Evolutionary conservation across 1,140 invertebrate species (phyloP).

Genomic region (Drosophila fuyamai): DNA sequence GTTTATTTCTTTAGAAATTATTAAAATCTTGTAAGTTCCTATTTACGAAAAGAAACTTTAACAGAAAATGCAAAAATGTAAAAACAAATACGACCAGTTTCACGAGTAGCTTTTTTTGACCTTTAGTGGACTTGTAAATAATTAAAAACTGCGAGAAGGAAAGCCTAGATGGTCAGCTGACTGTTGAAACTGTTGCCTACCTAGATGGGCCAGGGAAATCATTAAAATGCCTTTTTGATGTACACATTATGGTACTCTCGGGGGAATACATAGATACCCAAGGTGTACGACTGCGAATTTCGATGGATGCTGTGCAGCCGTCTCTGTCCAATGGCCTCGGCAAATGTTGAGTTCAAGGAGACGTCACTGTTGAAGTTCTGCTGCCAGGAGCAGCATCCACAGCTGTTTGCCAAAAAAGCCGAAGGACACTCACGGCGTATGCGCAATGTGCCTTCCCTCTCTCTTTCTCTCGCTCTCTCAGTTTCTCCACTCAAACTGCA

Average conservation of each 20-base stretch:
- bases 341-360: conserved; percentile 82
- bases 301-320: conserved; percentile 14
- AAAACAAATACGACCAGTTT: not conserved
- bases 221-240: conserved; percentile 2
- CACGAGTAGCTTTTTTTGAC: conserved; percentile 10
- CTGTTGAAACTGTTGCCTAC: conserved; percentile 51
- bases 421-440: conserved; percentile 55
- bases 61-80: not conserved
- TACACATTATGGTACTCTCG: conserved; percentile 25
- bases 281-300: conserved; percentile 1
- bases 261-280: conserved; percentile 25
- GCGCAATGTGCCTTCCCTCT: conserved; percentile 25
- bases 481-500: conserved; percentile 32
- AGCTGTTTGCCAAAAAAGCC: conserved; percentile 53
- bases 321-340: conserved; percentile 59
- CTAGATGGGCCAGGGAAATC: conserved; percentile 1
- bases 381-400: conserved; percentile 50
- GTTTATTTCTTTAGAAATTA: too few species aligned
- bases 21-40: too few species aligned
- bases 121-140: conserved; percentile 46
- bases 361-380: conserved; percentile 67
- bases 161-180: conserved; percentile 8
- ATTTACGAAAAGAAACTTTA: not conserved
- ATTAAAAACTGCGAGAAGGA: conserved; percentile 25
- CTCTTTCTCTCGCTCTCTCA: not conserved